Conservation (phyloP, 1,140 invertebrate genomes). For the Hypsibius dujardini region DNA sequence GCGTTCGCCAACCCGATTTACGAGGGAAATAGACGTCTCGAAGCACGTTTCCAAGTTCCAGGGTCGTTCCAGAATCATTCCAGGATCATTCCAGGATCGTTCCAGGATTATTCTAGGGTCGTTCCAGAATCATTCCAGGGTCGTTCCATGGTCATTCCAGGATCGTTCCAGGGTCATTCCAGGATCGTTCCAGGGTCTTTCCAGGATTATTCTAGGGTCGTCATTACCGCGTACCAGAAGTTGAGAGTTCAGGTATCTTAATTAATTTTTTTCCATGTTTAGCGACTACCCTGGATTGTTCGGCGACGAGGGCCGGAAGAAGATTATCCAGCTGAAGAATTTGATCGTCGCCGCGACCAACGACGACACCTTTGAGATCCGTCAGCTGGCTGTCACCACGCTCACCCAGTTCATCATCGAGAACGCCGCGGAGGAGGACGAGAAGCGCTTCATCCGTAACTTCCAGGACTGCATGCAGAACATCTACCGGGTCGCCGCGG, state of each 20-base stretch:
- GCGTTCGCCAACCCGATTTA: slow-evolving; percentile 10
- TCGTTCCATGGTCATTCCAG: too few relatives aligned
- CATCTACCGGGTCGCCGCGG: slow-evolving; percentile 16
- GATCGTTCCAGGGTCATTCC: too few relatives aligned
- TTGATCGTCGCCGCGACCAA: slow-evolving; percentile 17
- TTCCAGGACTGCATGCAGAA: slow-evolving; percentile 21
- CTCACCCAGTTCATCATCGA: slow-evolving; percentile 48
- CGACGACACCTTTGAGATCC: slow-evolving; percentile 18
- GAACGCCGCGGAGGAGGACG: slow-evolving; percentile 46
- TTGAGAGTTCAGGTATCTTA: neutral
- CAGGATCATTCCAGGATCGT: too few relatives aligned
- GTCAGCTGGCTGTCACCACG: slow-evolving; percentile 30
- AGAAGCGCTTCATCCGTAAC: slow-evolving; percentile 12
- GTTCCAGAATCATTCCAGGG: too few relatives aligned
- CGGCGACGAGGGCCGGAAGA: slow-evolving; percentile 13
- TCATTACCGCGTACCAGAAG: neutral
- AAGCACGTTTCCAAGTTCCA: slow-evolving; percentile 15
- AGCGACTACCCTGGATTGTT: slow-evolving; percentile 13
- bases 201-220: neutral
- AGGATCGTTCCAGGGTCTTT: too few relatives aligned
- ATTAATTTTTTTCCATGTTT: slow-evolving; percentile 2
- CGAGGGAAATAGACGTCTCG: slow-evolving; percentile 8
- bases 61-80: too few relatives aligned
- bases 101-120: too few relatives aligned
- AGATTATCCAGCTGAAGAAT: neutral